These are phyloP conservation scores for Todiramphus chloris DNA, from an alignment of 2,113 vertebrate species.

Conservation along the genomic window DNA sequence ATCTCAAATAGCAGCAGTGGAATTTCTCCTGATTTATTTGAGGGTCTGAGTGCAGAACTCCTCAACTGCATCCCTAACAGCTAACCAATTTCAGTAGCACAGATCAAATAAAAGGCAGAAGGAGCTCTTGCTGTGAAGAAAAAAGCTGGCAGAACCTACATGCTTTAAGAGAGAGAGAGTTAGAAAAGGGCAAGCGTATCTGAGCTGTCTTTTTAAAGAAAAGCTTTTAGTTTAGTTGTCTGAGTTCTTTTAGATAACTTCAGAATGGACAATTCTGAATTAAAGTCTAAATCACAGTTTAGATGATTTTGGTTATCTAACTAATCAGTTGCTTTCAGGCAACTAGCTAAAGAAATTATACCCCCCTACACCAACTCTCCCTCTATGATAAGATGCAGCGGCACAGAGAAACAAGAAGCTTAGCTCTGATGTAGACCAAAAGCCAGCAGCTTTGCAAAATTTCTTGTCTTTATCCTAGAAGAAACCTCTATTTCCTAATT, in stretches of 20 bases:
- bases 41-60: background rate
- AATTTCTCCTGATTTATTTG: background rate
- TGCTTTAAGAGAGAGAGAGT: background rate
- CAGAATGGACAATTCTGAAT: background rate
- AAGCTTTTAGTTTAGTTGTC: background rate
- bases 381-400: background rate
- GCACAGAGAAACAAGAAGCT: background rate
- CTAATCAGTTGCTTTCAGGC: background rate
- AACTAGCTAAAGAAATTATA: background rate
- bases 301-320: background rate
- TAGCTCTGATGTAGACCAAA: background rate
- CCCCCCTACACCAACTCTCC: rapidly evolving
- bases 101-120: background rate
- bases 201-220: background rate
- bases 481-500: background rate
- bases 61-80: rapidly evolving
- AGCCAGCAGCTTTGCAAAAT: background rate
- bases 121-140: background rate
- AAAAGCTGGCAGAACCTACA: background rate
- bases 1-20: rapidly evolving
- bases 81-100: background rate
- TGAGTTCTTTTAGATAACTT: background rate
- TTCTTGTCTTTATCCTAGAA: background rate
- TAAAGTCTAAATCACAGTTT: background rate
- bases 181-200: background rate